These are phyloP conservation scores for Bradypus variegatus DNA, from an alignment of 2,797 vertebrate genomes.

Conservation along the genomic window DNA sequence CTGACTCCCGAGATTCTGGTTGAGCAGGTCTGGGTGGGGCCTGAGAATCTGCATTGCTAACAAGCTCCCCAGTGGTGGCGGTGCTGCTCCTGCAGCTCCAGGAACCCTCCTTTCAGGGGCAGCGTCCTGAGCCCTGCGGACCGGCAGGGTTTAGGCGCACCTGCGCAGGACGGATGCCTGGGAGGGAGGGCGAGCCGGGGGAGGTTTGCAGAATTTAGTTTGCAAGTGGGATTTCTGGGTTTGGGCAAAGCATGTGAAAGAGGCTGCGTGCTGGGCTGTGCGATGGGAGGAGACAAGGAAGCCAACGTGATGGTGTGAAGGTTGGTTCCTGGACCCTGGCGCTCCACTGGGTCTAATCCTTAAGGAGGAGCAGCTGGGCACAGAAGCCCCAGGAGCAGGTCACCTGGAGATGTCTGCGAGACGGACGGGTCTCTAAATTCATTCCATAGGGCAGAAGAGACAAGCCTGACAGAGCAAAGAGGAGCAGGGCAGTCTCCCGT, in stretches of 20 bases:
- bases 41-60: background rate
- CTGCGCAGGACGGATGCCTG: rapidly evolving
- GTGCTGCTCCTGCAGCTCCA: no score
- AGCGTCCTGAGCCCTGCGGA: rapidly evolving
- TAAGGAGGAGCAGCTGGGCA: background rate
- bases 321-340: background rate
- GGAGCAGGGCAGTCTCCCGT: rapidly evolving
- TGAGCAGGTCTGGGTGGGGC: background rate
- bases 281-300: background rate
- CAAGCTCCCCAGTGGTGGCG: background rate
- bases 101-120: no score
- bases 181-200: background rate
- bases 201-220: background rate
- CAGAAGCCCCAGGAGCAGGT: background rate
- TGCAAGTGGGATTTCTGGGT: background rate
- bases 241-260: background rate
- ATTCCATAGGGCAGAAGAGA: background rate
- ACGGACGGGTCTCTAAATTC: no score
- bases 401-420: background rate
- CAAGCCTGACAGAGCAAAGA: background rate
- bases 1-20: background rate
- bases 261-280: background rate
- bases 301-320: background rate
- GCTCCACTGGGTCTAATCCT: background rate
- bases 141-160: background rate